Evolutionary conservation across 2,113 vertebrate species (phyloP).

Genomic region (Nicator chloris): DNA sequence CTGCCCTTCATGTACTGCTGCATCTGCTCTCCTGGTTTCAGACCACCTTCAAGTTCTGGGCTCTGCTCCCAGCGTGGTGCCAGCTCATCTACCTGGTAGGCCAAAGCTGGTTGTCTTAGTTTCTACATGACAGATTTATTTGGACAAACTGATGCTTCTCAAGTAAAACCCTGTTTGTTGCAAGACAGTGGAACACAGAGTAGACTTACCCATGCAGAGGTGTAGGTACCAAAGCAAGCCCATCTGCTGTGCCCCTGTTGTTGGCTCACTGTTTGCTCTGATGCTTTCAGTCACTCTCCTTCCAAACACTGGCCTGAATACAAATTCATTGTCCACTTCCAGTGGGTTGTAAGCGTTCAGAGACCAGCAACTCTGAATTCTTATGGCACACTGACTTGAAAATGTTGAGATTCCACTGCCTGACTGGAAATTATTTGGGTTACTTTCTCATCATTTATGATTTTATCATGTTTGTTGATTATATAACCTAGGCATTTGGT

Average conservation of each 20-base stretch:
- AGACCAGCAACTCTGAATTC: background rate
- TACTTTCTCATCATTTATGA: background rate
- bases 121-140: background rate
- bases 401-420: background rate
- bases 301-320: background rate
- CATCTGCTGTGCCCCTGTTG: background rate
- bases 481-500: background rate
- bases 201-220: background rate
- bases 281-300: background rate
- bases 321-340: background rate
- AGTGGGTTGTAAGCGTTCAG: background rate
- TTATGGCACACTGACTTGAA: background rate
- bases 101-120: background rate
- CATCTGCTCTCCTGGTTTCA: background rate
- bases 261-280: background rate
- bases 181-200: background rate
- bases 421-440: background rate
- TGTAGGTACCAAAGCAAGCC: background rate
- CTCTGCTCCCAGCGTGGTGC: background rate
- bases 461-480: background rate
- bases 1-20: background rate
- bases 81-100: background rate
- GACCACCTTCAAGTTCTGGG: background rate
- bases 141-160: background rate
- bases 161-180: background rate